phyloP scores from a whole-genome alignment of 2,797 vertebrate species.

The Chanos chanos region DNA sequence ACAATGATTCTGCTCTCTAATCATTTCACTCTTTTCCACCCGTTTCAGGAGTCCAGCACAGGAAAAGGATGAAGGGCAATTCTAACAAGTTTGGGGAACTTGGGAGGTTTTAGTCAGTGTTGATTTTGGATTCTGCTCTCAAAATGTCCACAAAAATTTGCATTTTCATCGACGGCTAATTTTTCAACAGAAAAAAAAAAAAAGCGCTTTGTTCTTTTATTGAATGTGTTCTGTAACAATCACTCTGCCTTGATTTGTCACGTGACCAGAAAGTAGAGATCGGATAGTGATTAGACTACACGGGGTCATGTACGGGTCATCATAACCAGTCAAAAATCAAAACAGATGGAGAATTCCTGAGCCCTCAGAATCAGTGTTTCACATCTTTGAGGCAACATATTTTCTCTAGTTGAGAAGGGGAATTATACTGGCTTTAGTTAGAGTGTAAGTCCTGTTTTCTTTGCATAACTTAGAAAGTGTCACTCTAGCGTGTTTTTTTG shows the following conservation, averaged over 20 bases:
- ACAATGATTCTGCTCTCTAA: conserved; percentile 28
- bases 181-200: conserved; percentile 22
- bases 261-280: conserved; percentile 66
- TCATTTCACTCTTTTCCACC: conserved; percentile 10
- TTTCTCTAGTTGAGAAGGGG: conserved; percentile 40
- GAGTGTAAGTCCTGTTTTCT: conserved; percentile 22
- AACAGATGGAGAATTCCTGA: conserved; percentile 69
- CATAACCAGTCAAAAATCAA: conserved; percentile 72
- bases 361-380: conserved; percentile 56
- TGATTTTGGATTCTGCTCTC: conserved; percentile 21
- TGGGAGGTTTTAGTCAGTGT: conserved; percentile 1
- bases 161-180: conserved; percentile 29
- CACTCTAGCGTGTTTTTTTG: not conserved
- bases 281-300: conserved; percentile 64
- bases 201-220: conserved; percentile 12
- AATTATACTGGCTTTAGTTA: conserved; percentile 33
- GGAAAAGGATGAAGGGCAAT: conserved; percentile 20
- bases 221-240: conserved; percentile 52
- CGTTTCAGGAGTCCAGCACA: not conserved
- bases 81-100: conserved; percentile 27
- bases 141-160: conserved; percentile 2
- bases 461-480: conserved; percentile 10
- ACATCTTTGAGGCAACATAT: conserved; percentile 55
- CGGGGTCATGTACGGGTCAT: conserved; percentile 72
- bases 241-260: conserved; percentile 44